Evolutionary conservation across 2,797 vertebrate species (phyloP), one percentile per base, ranked within the genome.

Genomic region (Syngnathus rostellatus): DNA sequence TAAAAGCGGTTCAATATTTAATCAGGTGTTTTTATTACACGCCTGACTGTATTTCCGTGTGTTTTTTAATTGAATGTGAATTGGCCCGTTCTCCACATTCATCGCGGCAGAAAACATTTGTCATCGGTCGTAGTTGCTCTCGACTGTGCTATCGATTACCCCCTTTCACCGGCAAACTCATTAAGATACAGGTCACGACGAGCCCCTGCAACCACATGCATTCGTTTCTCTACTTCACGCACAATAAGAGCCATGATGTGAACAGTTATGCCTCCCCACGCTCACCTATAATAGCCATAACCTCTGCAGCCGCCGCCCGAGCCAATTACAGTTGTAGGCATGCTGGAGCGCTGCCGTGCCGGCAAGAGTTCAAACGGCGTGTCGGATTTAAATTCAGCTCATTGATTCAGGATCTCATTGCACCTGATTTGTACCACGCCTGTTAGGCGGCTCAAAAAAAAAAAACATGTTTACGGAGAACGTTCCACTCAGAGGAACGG

Each of bases 101-200:
- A 25, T 64, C 51, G 69, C 63, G 37, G 54, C 63, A 68, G 48
- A 65, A 70, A 78, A 71, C 63, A 17, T 71, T 74, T 50, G 70
- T 81, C 65, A 63, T 17, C 50, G 51, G 73, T 65, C 58, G 68
- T 60, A 62, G 74, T 78, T 83, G 70, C 73, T 77, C 75, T 82
- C 71, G 70, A 45, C 70, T 65, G 43, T 58, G 16, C 46, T 89
- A 90, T 91, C 77, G 89, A 90, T 90, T 83, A 68, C 72, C 70
- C 74, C 66, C 57, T 55, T 23, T n/a, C 38, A 3, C 17, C 57
- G 6, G 39, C 39, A 61, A 46, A 17, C 82, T 89, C 85, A 88
- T 91, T 88, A 87, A 81, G 78, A 87, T 83, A 81, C 89, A 81
- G 82, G 85, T 86, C 86, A 84, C 80, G 81, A 69, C 67, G 65